A percentile compares a stretch with the other conserved stretches of the same genome.
Conservation (phyloP, 2,797 vertebrate species). For the Pseudochirops corinnae region DNA sequence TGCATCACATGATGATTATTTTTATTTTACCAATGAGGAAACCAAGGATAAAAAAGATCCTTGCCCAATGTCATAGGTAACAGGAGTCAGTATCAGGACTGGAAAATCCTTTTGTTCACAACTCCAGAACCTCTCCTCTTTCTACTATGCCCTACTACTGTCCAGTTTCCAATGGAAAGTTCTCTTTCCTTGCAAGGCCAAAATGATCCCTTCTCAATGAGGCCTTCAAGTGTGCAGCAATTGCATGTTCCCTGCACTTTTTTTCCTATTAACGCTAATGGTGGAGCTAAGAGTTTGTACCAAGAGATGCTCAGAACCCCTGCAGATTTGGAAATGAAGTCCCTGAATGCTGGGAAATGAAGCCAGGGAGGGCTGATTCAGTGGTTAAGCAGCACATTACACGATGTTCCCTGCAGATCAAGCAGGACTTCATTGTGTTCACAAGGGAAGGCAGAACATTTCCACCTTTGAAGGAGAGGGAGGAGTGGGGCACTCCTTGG, state of each 20-base stretch:
- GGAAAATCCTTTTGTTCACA: not conserved
- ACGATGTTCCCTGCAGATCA: not conserved
- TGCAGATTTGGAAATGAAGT: not conserved
- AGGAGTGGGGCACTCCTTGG: not conserved
- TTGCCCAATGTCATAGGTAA: not conserved
- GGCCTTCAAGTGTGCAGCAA: not conserved
- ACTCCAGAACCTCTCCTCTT: not conserved
- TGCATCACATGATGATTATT: not conserved
- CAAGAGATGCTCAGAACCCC: not conserved
- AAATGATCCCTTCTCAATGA: not conserved
- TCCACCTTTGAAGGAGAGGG: not conserved
- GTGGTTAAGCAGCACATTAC: not conserved
- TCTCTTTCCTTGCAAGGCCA: not conserved
- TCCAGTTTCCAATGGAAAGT: not conserved
- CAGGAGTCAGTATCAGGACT: not conserved
- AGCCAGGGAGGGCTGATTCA: not conserved
- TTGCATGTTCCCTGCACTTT: not conserved
- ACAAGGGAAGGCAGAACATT: not conserved
- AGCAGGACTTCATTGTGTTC: not conserved
- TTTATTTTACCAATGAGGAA: not conserved
- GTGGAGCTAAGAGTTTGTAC: not conserved
- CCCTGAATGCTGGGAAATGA: not conserved
- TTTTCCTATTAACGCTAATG: not conserved
- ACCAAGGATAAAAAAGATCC: not conserved
- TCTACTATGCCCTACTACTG: not conserved